phyloP scores from a whole-genome alignment of 1,140 invertebrate genomes.

The Dryas iulia region DNA sequence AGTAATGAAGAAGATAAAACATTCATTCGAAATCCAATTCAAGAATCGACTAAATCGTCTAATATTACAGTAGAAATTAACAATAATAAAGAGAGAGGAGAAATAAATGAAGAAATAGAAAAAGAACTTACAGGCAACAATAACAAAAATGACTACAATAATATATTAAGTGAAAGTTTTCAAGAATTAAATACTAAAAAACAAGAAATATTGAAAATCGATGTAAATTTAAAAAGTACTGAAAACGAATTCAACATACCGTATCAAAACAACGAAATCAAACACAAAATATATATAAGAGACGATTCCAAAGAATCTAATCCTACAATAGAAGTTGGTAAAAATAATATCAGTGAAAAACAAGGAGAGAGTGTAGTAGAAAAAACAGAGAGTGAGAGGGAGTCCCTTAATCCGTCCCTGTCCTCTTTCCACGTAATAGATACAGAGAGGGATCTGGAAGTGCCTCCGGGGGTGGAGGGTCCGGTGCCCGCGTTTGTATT shows the following conservation, averaged over 20 bases:
- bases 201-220: no score
- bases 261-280: neutral
- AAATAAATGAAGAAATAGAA: neutral
- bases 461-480: constrained; percentile 81
- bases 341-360: neutral
- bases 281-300: neutral
- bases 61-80: neutral
- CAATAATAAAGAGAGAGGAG: no score
- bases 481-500: constrained; percentile 77
- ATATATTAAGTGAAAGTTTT: neutral
- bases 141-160: neutral
- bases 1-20: neutral
- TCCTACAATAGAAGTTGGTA: neutral
- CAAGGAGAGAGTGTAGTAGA: neutral
- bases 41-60: no score
- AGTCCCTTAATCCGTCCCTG: constrained; percentile 47
- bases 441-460: constrained; percentile 81
- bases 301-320: constrained; percentile 4
- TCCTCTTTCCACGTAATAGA: constrained; percentile 70
- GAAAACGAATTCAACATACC: neutral
- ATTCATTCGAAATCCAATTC: neutral
- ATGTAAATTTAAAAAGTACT: no score
- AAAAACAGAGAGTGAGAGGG: neutral
- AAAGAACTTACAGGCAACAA: neutral
- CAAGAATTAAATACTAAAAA: neutral